Conservation (phyloP, 2,888 invertebrate genomes). For the Mellilla xanthometata region DNA sequence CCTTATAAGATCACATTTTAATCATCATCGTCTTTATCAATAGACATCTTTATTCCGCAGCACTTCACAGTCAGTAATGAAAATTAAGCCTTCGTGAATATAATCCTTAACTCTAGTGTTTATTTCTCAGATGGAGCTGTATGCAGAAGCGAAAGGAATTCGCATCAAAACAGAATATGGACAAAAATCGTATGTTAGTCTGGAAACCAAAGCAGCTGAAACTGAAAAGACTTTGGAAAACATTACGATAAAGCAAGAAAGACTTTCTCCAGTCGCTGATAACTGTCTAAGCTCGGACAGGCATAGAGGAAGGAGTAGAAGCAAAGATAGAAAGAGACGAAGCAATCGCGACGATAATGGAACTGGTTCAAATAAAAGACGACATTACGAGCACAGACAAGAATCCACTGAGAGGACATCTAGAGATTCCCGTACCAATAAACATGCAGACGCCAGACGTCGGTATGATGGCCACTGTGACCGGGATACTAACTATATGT, state of each 20-base stretch:
- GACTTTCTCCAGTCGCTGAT: too few relatives aligned
- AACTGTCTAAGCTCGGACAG: too few relatives aligned
- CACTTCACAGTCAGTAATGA: too few relatives aligned
- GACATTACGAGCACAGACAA: neutral
- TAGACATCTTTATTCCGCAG: too few relatives aligned
- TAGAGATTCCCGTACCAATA: neutral
- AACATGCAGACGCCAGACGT: conserved; percentile 4
- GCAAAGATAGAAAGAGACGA: too few relatives aligned
- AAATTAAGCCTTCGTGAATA: too few relatives aligned
- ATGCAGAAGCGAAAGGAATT: conserved; percentile 32
- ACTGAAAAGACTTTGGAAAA: too few relatives aligned
- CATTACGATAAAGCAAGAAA: too few relatives aligned
- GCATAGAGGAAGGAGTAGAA: too few relatives aligned
- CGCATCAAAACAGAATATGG: conserved; percentile 31
- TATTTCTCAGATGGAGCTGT: conserved; percentile 51
- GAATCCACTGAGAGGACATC: neutral
- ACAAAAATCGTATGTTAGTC: conserved; percentile 14
- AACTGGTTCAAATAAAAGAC: neutral
- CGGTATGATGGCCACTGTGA: neutral
- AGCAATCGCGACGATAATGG: neutral
- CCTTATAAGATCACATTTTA: too few relatives aligned
- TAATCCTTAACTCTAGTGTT: neutral
- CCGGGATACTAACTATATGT: neutral
- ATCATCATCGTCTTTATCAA: too few relatives aligned
- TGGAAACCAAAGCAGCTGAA: neutral